phyloP scores from a whole-genome alignment of 1,140 invertebrate genomes.

The Pemphigus obesinymphae region DNA sequence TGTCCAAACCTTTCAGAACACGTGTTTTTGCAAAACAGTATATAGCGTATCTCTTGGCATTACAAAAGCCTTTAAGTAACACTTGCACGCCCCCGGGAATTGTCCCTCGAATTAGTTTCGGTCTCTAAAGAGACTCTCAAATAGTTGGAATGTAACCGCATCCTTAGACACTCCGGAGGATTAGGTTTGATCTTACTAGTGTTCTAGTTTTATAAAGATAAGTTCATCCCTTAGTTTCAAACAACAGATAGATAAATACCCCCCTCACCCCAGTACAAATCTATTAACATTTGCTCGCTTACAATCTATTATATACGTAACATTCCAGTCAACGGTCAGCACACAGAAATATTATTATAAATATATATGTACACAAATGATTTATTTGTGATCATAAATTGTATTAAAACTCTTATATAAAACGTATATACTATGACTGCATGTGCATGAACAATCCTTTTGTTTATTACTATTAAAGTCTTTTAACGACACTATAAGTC shows the following conservation, averaged over 20 bases:
- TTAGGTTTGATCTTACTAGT: slow-evolving; percentile 3
- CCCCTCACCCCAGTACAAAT: background rate
- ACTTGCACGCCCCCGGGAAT: background rate
- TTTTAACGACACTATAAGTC: too few relatives aligned
- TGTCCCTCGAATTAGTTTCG: background rate
- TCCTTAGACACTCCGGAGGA: slow-evolving; percentile 12
- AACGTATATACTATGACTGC: too few relatives aligned
- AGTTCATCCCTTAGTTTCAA: background rate
- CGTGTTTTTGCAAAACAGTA: slow-evolving; percentile 3
- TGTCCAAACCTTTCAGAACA: slow-evolving; percentile 3
- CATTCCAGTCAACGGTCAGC: too few relatives aligned
- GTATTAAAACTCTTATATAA: too few relatives aligned
- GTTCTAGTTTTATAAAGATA: slow-evolving; percentile 18
- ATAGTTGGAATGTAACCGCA: slow-evolving; percentile 10
- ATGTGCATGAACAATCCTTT: too few relatives aligned
- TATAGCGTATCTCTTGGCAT: background rate
- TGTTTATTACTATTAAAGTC: too few relatives aligned
- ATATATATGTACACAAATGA: too few relatives aligned
- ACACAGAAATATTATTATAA: too few relatives aligned
- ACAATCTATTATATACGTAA: background rate
- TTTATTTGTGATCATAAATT: too few relatives aligned
- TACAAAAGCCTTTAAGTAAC: slow-evolving; percentile 19
- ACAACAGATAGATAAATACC: background rate
- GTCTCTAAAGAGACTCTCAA: slow-evolving; percentile 17
- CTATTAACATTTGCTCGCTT: background rate